Evolutionary conservation across 1,140 invertebrate species (phyloP), one percentile per base, ranked within the genome.

Genomic region (Zaprionus capensis): DNA sequence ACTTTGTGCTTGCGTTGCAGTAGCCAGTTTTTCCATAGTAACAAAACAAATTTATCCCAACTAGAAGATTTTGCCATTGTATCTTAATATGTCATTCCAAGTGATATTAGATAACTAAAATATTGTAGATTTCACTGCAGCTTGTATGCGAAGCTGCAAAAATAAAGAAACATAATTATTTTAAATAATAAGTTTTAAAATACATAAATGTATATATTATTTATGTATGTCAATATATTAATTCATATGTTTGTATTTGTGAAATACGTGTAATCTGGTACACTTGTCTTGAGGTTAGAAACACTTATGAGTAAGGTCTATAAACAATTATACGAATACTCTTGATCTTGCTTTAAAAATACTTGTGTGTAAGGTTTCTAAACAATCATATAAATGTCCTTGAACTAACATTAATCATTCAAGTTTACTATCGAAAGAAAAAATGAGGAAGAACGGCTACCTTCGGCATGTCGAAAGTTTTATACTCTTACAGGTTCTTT

Each of bases 21-120:
- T 11, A 95, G 93, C 93, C 96, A 97, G 86, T 98, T 98, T 93
- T 98, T 98, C 97, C 97, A 98, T 82, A 97, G 94, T 17, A 98
- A 92, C 31, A 98, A 93, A 4, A 92, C 80, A 82, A 96, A 95
- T 86, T 95, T 95, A 59, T 94, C 91, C 83, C 90, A 93, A 63
- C 94, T 94, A 0, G 70, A 80, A 12, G 88, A 56, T 31, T 81
- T 76, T 6, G 72, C 76, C 85, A 91, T 88, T 65, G 26, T 76
- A 46, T 63, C 3, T 34, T 62, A 66, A 11, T n/a, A 38, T n/a
- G 20, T 68, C 67, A 49, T 64, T 41, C 17, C 59, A 28, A n/a
- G 5, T 5, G 36, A 38, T 38, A 15, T 15, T 28, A 26, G 3
- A 41, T 26, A 20, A 20, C 14, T 24, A 12, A 41, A 24, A 36